phyloP scores from a whole-genome alignment of 2,797 vertebrate genomes.

The Anguilla marmorata region DNA sequence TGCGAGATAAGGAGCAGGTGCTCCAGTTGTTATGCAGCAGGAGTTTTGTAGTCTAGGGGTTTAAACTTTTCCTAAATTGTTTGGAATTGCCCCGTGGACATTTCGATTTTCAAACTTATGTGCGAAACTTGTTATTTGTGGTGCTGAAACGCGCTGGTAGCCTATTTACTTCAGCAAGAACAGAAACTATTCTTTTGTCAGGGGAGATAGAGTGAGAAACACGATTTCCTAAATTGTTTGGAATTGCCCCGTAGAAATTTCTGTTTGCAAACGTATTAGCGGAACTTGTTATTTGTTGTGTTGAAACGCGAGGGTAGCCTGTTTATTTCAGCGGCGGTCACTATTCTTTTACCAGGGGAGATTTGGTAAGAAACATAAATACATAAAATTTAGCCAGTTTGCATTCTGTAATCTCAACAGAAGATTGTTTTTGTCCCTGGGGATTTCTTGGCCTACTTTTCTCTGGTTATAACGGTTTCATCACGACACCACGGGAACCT shows the following conservation, averaged over 20 bases:
- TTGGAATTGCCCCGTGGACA: neutral
- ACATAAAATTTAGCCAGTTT: neutral
- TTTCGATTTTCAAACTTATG: neutral
- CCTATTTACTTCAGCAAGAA: slow-evolving; percentile 1
- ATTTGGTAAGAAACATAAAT: neutral
- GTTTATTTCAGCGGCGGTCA: neutral
- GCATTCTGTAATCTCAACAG: neutral
- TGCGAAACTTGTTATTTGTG: neutral
- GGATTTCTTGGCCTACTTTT: neutral
- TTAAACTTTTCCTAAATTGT: neutral
- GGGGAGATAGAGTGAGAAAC: neutral
- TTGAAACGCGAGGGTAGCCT: neutral
- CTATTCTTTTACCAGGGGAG: neutral
- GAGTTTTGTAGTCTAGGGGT: neutral
- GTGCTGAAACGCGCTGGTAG: neutral
- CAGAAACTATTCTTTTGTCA: neutral
- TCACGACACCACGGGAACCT: neutral
- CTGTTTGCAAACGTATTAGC: neutral
- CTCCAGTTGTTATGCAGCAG: neutral
- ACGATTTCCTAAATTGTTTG: neutral
- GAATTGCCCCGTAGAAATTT: neutral
- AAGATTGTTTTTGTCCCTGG: neutral
- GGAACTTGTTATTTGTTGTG: neutral
- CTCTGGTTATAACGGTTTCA: neutral
- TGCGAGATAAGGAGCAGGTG: neutral